Conservation (phyloP, 2,888 invertebrate genomes). For the Suillia variegata region DNA sequence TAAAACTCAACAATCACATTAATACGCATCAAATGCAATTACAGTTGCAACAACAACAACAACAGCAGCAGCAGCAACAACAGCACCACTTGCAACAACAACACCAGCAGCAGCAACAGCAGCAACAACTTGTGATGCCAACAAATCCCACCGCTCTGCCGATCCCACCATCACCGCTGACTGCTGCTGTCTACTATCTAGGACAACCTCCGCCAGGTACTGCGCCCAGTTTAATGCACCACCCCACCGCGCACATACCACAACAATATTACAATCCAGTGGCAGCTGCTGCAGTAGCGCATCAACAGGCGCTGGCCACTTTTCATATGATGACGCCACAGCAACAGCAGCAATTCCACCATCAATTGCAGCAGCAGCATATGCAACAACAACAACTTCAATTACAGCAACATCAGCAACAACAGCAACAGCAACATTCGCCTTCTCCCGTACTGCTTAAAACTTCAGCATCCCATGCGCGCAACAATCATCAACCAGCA, state of each 20-base stretch:
- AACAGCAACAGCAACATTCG: conserved; percentile 1
- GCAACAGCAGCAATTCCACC: conserved; percentile 39
- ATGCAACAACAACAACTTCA: conserved; percentile 18
- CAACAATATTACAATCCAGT: conserved; percentile 39
- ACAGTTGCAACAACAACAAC: conserved; percentile 46
- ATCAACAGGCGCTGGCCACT: conserved; percentile 41
- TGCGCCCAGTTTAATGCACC: conserved; percentile 11
- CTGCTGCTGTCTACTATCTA: conserved; percentile 43
- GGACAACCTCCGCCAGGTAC: conserved; percentile 33
- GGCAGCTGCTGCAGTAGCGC: conserved; percentile 37
- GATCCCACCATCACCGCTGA: conserved; percentile 10
- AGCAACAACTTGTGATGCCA: conserved; percentile 37
- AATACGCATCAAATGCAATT: conserved; percentile 52
- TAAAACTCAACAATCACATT: conserved; percentile 54
- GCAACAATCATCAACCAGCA: background rate
- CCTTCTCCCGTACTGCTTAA: conserved; percentile 9
- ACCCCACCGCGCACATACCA: conserved; percentile 24
- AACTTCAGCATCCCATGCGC: background rate
- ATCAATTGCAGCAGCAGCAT: conserved; percentile 32
- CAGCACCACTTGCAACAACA: conserved; percentile 18
- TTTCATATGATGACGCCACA: conserved; percentile 36
- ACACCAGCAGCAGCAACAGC: conserved; percentile 36
- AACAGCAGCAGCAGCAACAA: conserved; percentile 32
- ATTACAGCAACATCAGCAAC: background rate
- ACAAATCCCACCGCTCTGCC: conserved; percentile 29